Evolutionary conservation across 2,113 vertebrate genomes (phyloP).

Genomic region (Macroglossus sobrinus): DNA sequence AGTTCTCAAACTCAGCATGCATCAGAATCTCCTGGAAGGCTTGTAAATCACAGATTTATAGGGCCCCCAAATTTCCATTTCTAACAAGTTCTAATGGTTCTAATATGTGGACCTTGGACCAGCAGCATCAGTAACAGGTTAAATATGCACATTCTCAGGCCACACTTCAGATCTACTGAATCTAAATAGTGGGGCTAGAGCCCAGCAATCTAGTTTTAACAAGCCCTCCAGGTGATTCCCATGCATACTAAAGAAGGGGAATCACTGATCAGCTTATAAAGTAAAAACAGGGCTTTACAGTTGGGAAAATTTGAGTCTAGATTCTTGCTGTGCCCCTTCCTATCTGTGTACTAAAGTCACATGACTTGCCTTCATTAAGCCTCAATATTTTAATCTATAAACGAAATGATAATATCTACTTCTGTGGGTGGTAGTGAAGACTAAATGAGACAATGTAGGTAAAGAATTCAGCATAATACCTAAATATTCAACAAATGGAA

Average conservation of each 20-base stretch:
- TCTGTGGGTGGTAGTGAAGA: neutral
- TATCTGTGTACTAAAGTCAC: neutral
- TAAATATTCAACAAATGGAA: neutral
- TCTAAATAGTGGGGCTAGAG: neutral
- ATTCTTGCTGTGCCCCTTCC: neutral
- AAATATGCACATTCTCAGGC: neutral
- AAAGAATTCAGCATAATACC: neutral
- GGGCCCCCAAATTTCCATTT: neutral
- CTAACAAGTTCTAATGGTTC: neutral
- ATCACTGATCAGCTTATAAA: neutral
- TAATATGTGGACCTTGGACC: neutral
- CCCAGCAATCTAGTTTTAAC: neutral
- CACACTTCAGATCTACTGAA: neutral
- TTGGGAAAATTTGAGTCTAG: neutral
- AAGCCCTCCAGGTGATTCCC: neutral
- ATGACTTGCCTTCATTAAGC: neutral
- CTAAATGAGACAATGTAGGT: neutral
- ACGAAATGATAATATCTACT: neutral
- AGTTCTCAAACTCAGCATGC: neutral
- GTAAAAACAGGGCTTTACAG: neutral
- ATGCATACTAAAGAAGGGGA: neutral
- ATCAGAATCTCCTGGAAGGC: neutral
- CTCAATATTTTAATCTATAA: neutral
- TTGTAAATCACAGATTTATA: neutral
- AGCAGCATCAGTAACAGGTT: neutral